Base-by-base conservation (phyloP, 1,140 invertebrate species). In the Bathynomus jamesi region DNA sequence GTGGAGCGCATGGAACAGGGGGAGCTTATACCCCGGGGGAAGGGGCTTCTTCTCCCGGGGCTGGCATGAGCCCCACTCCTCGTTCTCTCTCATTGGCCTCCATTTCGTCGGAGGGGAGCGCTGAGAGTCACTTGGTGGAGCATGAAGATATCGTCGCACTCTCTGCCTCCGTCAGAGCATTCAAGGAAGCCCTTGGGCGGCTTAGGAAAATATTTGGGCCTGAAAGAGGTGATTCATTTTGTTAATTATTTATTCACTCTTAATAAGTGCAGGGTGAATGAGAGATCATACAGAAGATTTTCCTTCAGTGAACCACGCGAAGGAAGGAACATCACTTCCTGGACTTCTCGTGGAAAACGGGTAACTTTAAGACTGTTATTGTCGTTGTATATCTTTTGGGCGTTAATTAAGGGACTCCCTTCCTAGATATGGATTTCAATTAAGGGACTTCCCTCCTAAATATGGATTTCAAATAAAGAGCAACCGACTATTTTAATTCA, bases 131-230 rank as follows among this genome's bases (percentile, higher is more conserved):
- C 69, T 68, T 83, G 28, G 81, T 84, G 30, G 84, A 85, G 75
- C 83, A 85, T 67, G 84, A 85, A 75, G 85, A 86, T 71, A 85
- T 86, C 32, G 80, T 83, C 17, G 81, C 81, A n/a, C 80, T 86
- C 17, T 85, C 85, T 0, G 83, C 85, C 25, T 81, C 85, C 77
- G 85, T 86, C 60, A 81, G 84, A 65, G 80, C 78, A 29, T 86
- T 86, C 78, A 85, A 85, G 70, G 85, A 86, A 74, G 82, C 83
- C 5, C 80, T 86, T 0, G 81, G 81, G 25, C 83, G 81, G 70
- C 81, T 86, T 0, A 82, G 83, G 72, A 77, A 80, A 53, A 80
- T 84, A 24, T 84, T 85, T 76, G 79, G 81, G 61, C 81, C 82
- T 25, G 81, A 82, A 28, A 79, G 79, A 79, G 82, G 82, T 83